Evolutionary conservation across 2,888 invertebrate species (phyloP).

Genomic region (Petrophora chlorosata): DNA sequence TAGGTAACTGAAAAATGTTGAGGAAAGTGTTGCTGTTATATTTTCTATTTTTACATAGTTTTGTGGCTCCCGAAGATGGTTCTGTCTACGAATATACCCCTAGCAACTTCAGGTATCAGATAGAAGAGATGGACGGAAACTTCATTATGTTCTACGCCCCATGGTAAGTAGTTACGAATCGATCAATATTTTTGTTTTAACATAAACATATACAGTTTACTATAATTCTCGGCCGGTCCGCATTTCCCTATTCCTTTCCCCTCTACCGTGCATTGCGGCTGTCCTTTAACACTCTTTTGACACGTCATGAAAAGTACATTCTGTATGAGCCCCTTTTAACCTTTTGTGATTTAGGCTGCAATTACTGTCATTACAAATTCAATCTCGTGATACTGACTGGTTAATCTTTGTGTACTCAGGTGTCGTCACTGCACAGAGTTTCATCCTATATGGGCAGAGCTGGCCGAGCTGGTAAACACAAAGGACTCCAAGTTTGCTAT

Average conservation of each 20-base stretch:
- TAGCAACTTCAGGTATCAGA: conserved; percentile 85
- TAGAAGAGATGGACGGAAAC: conserved; percentile 86
- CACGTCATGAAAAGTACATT: too few relatives aligned
- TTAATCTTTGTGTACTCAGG: too few relatives aligned
- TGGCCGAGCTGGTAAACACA: conserved; percentile 87
- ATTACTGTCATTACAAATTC: too few relatives aligned
- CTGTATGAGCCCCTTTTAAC: too few relatives aligned
- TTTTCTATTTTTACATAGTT: conserved; percentile 77
- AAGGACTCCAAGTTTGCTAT: conserved; percentile 86
- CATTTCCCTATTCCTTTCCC: too few relatives aligned
- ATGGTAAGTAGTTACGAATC: conserved; percentile 86
- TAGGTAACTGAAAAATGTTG: conserved; percentile 45
- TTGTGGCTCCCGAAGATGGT: conserved; percentile 87
- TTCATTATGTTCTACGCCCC: conserved; percentile 92
- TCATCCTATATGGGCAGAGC: conserved; percentile 89
- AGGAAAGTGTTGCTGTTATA: conserved; percentile 39
- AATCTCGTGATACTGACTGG: too few relatives aligned
- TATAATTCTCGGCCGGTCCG: too few relatives aligned
- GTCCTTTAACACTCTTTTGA: too few relatives aligned
- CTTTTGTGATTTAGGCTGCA: too few relatives aligned
- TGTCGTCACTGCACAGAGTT: conserved; percentile 93
- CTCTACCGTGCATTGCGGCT: too few relatives aligned
- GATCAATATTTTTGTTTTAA: too few relatives aligned
- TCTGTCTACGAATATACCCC: conserved; percentile 82
- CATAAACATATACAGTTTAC: too few relatives aligned